Evolutionary conservation across 1,140 invertebrate genomes (phyloP).

Genomic region (Bilobella aurantiaca): DNA sequence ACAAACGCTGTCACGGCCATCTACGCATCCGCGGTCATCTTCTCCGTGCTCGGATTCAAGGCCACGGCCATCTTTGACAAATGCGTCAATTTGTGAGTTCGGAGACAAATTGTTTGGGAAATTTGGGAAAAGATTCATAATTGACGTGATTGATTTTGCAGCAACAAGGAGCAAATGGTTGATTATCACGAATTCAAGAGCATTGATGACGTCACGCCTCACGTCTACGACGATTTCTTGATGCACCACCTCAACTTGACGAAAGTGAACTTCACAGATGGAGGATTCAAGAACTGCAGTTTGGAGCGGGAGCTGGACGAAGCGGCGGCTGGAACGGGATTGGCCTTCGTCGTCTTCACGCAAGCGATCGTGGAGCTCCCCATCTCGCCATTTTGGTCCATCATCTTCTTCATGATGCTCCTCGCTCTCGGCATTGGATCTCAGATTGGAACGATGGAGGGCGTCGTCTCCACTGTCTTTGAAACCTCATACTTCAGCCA

Average conservation of each 20-base stretch:
- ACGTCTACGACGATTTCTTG: constrained; percentile 28
- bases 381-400: constrained; percentile 80
- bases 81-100: constrained; percentile 58
- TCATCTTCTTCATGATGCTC: constrained; percentile 87
- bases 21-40: constrained; percentile 85
- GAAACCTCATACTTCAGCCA: constrained; percentile 81
- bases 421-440: constrained; percentile 78
- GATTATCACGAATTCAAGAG: constrained; percentile 10
- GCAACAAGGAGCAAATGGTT: constrained; percentile 25
- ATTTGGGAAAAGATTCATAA: background rate
- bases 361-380: constrained; percentile 83
- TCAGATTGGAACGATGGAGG: constrained; percentile 83
- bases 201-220: constrained; percentile 21
- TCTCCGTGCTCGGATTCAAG: constrained; percentile 78
- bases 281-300: constrained; percentile 46
- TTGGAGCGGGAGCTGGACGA: constrained; percentile 58
- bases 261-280: constrained; percentile 13
- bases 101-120: background rate
- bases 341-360: constrained; percentile 61
- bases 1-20: constrained; percentile 86
- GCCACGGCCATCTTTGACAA: constrained; percentile 67
- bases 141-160: constrained; percentile 13
- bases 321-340: constrained; percentile 84
- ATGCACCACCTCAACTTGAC: constrained; percentile 12
- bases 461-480: constrained; percentile 68